phyloP scores from a whole-genome alignment of 2,113 vertebrate genomes.

The Otolemur garnettii region DNA sequence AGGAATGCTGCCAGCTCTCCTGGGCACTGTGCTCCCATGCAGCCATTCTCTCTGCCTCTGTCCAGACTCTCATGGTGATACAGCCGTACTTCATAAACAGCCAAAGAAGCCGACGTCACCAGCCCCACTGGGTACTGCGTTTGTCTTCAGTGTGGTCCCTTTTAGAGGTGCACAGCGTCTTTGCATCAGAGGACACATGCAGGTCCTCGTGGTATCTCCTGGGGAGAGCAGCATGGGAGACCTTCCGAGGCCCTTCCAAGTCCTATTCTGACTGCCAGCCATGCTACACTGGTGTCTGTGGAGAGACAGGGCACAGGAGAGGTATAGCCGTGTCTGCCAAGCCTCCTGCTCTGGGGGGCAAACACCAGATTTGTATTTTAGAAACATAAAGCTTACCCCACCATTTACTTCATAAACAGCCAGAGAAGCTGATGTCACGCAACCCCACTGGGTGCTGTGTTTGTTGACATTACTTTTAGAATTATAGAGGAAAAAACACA shows the following conservation, averaged over 20 bases:
- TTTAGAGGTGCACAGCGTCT: rapidly evolving
- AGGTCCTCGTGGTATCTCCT: not conserved
- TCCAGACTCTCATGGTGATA: rapidly evolving
- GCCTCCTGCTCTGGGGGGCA: no score
- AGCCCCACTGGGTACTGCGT: rapidly evolving
- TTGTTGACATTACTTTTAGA: not conserved
- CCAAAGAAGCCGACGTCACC: rapidly evolving
- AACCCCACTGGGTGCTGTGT: no score
- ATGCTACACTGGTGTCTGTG: not conserved
- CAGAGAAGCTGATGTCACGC: no score
- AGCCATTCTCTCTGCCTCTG: not conserved
- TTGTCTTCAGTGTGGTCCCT: rapidly evolving
- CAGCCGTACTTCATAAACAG: rapidly evolving
- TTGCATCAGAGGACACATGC: rapidly evolving
- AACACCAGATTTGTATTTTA: not conserved
- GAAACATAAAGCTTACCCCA: not conserved
- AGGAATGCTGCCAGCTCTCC: rapidly evolving
- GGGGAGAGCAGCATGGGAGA: not conserved
- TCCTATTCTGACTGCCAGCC: not conserved
- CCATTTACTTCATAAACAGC: no score
- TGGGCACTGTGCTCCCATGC: rapidly evolving
- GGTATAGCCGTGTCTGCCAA: not conserved
- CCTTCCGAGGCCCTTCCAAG: not conserved
- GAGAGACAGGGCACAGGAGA: not conserved
- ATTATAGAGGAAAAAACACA: no score